Conservation (phyloP, 1,140 invertebrate genomes). For the Mylabris phalerata region DNA sequence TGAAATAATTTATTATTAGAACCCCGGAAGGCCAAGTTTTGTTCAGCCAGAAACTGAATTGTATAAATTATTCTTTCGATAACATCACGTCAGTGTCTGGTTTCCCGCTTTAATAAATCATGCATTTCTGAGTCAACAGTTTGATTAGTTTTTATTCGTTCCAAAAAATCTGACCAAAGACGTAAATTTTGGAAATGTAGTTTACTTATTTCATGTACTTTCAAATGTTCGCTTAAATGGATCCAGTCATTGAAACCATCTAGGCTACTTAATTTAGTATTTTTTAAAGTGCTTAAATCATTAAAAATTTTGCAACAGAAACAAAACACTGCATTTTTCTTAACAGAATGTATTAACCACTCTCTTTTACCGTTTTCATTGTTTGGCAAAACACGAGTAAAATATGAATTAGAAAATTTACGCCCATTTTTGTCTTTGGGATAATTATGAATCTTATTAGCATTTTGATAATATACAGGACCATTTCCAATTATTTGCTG, state of each 20-base stretch:
- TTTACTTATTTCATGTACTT: background rate
- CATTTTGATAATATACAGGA: too few species aligned
- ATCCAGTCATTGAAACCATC: background rate
- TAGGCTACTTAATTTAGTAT: too few species aligned
- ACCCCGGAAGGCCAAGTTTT: slow-evolving; percentile 12
- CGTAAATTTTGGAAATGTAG: background rate
- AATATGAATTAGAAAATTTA: background rate
- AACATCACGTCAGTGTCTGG: slow-evolving; percentile 2
- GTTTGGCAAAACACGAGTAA: background rate
- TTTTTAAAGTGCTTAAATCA: background rate
- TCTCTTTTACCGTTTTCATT: background rate
- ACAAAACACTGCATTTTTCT: background rate
- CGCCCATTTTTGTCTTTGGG: background rate
- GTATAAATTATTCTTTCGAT: slow-evolving; percentile 4
- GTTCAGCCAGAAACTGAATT: background rate
- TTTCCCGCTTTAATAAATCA: background rate
- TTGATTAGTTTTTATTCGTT: too few species aligned
- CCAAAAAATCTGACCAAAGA: background rate
- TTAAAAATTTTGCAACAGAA: background rate
- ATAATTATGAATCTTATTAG: background rate
- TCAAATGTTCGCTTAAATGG: background rate
- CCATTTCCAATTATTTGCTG: background rate
- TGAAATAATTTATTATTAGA: slow-evolving; percentile 8
- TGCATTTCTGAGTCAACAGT: background rate
- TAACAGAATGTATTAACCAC: background rate